Base-by-base conservation (phyloP, 2,888 invertebrate species). In the Lithophane socia region DNA sequence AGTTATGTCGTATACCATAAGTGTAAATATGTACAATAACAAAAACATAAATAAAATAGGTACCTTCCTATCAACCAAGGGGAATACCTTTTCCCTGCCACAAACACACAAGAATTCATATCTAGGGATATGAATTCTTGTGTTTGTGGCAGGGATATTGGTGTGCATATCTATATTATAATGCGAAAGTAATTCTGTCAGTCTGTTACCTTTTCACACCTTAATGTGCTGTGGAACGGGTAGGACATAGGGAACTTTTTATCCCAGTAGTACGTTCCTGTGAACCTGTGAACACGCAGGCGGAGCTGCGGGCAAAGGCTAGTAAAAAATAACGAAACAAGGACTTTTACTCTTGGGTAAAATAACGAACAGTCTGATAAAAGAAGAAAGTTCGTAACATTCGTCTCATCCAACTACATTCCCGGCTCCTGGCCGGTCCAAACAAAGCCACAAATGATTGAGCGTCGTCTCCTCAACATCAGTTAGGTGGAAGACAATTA, bases 401-500 rank as follows among this genome's bases (percentile, higher is more conserved):
- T 49, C 44, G 18, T 52, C 44, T 52, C 83, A 44, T 49, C 64
- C 66, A 61, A 16, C 13, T 56, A 70, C 10, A 21, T 77, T 37
- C 73, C 18, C 42, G 16, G 16, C 69, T 79, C 47, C 37, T 42
- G 61, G 13, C 54, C 44, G 47, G 16, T 42, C 60, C 61, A 71
- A 80, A 83, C 83, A 86, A 75, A 83, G 75, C 42, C 61, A 61
- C 82, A 79, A 85, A 92, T 80, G 75, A 79, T 65, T 88, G 77
- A 83, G 77, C 83, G 75, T 83, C 73, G 73, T 66, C 75, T 86
- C 72, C 69, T 65, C 86, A 73, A 71, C 66, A 72, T 81, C 76
- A 66, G 86, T 91, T 93, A 95, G 94, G 94, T 94, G 92, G 92
- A 89, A 90, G 90, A 92, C 94, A 95, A 95, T 95, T 94, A 95